A percentile compares a stretch with the other conserved stretches of the same genome.
Conservation (phyloP, 2,888 invertebrate genomes). For the Agriopis leucophaearia region DNA sequence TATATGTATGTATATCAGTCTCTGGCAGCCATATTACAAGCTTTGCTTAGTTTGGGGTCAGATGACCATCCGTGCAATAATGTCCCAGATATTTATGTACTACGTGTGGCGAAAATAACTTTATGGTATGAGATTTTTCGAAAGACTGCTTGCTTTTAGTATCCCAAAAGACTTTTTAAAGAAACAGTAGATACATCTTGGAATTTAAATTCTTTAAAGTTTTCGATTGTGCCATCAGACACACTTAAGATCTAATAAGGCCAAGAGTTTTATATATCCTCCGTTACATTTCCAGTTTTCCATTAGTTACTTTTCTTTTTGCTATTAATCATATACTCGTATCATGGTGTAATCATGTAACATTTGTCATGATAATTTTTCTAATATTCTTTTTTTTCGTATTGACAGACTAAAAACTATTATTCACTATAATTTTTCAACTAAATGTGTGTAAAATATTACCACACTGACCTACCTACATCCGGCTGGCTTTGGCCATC, state of each 20-base stretch:
- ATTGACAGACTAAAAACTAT: not conserved
- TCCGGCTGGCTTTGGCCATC: conserved; percentile 6
- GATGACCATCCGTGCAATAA: too few relatives aligned
- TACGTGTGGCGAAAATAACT: conserved; percentile 1
- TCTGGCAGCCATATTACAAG: too few relatives aligned
- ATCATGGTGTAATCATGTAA: not conserved
- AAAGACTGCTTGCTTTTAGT: not conserved
- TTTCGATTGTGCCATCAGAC: too few relatives aligned
- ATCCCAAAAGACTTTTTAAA: too few relatives aligned
- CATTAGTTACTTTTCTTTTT: not conserved
- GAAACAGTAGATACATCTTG: too few relatives aligned
- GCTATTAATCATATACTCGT: not conserved
- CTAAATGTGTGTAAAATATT: conserved; percentile 29
- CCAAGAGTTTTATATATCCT: too few relatives aligned
- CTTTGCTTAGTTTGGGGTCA: too few relatives aligned
- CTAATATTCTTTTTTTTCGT: not conserved
- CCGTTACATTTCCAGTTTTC: too few relatives aligned
- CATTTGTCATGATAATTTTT: not conserved
- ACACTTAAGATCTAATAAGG: too few relatives aligned
- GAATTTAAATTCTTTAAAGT: too few relatives aligned
- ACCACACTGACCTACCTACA: conserved; percentile 15
- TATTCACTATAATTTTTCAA: conserved; percentile 6
- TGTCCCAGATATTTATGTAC: too few relatives aligned
- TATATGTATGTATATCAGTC: too few relatives aligned
- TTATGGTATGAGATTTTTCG: not conserved